Conservation (phyloP, 2,797 vertebrate species). For the Enteromius anoplus region DNA sequence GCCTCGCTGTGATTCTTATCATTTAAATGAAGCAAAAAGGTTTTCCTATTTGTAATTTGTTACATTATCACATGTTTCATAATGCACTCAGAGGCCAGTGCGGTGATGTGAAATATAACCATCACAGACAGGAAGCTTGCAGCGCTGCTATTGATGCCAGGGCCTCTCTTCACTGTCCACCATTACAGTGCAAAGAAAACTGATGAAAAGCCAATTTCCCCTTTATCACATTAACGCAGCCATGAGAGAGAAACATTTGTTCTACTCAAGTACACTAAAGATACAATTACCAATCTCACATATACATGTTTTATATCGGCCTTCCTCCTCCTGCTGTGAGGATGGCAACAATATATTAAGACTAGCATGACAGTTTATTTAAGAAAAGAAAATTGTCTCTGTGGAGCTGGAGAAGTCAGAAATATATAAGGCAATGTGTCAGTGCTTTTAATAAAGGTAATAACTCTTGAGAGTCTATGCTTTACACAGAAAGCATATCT, state of each 20-base stretch:
- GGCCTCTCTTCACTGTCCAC: constrained; percentile 47
- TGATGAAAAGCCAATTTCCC: constrained; percentile 99
- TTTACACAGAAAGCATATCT: constrained; percentile 86
- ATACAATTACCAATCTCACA: constrained; percentile 99
- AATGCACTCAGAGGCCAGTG: constrained; percentile 76
- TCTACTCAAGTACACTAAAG: constrained; percentile 99
- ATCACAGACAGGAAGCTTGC: constrained; percentile 58
- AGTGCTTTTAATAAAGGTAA: constrained; percentile 94
- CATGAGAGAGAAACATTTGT: constrained; percentile 97
- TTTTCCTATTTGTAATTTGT: constrained; percentile 87
- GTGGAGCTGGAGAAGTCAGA: constrained; percentile 85
- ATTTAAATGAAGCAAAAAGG: constrained; percentile 90
- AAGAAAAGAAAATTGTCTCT: constrained; percentile 99
- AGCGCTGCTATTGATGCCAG: constrained; percentile 76
- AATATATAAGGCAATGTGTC: constrained; percentile 92
- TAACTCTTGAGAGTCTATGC: constrained; percentile 88
- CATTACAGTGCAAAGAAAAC: constrained; percentile 74
- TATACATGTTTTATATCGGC: constrained; percentile 99
- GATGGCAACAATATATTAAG: constrained; percentile 98
- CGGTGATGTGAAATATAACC: constrained; percentile 86
- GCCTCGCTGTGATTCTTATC: constrained; percentile 88
- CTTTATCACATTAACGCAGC: constrained; percentile 98
- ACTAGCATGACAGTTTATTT: constrained; percentile 99
- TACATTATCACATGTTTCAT: constrained; percentile 90
- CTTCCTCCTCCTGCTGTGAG: constrained; percentile 88